Base-by-base conservation (phyloP, 2,797 vertebrate species). In the Peromyscus aztecus region DNA sequence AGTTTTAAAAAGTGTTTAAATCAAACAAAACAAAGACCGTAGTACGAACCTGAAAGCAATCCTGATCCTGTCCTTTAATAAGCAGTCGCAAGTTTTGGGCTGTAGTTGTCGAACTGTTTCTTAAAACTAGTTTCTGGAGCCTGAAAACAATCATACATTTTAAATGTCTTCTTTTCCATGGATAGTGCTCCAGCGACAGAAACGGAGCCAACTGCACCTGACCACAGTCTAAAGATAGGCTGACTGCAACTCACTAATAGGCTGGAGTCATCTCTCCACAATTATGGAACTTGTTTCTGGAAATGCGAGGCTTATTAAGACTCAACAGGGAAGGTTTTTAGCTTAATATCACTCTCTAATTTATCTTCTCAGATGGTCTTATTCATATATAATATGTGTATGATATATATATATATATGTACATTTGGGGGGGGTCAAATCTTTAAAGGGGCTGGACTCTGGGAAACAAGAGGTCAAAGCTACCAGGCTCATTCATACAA, bases 11-110 rank as follows among this genome's bases (percentile, higher is more conserved):
- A 63, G 17, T 80, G 37, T 57, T 52, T 63, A 31, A 40, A 65
- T 24, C 24, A 63, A 23, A 84, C 43, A 82, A 23, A 77, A 67
- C 10, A 83, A 85, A 91, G 78, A 55, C 4, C 4, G 24, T 0
- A 11, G 31, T 52, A 92, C 97, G 19, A 97, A 99, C 99, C 99
- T 99, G 99, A 98, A 99, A 99, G 98, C 99, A 99, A 96, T 99
- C 99, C 96, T 99, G 99, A 98, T 99, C 99, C 96, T 99, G 99
- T 94, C 99, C 99, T 97, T 99, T 99, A 97, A 99, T 99, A 59
- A 99, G 98, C 67, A 99, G 95, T 37, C 99, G 99, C 57, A 99
- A 99, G 95, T 99, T 99, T 73, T 99, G 99, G 6, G 98, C 98
- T 94, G 96, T 75, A 76, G 96, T 98, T 2, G 98, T 76, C 2